Conservation (phyloP, 2,888 invertebrate genomes). For the Thysanoteuthis rhombus region DNA sequence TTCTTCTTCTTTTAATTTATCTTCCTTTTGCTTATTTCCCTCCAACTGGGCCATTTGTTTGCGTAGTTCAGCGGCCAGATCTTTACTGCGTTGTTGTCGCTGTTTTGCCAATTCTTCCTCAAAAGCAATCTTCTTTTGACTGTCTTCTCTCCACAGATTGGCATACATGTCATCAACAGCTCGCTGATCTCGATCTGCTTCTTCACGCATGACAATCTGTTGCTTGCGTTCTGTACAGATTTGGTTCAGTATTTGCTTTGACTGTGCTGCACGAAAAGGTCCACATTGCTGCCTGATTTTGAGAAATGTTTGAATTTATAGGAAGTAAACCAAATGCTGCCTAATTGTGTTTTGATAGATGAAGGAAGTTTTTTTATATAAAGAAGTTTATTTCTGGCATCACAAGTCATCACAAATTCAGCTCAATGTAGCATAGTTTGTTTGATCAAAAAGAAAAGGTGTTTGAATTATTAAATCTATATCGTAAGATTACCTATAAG, state of each 20-base stretch:
- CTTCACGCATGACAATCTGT: slow-evolving; percentile 45
- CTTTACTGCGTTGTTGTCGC: neutral
- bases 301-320: neutral
- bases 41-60: slow-evolving; percentile 16
- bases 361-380: neutral
- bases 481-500: too few species aligned
- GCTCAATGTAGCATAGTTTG: too few species aligned
- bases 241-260: slow-evolving; percentile 63
- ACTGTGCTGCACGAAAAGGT: slow-evolving; percentile 63
- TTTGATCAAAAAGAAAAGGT: too few species aligned
- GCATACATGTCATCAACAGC: neutral
- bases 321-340: neutral
- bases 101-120: neutral
- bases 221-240: slow-evolving; percentile 63
- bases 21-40: neutral
- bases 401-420: too few species aligned
- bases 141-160: neutral
- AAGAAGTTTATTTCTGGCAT: neutral
- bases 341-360: neutral
- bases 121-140: neutral
- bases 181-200: neutral
- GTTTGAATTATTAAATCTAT: too few species aligned
- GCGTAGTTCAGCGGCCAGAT: neutral
- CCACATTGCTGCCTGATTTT: slow-evolving; percentile 63
- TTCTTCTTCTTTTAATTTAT: slow-evolving; percentile 17